Conservation (phyloP, 2,888 invertebrate genomes). For the Trisateles emortualis region DNA sequence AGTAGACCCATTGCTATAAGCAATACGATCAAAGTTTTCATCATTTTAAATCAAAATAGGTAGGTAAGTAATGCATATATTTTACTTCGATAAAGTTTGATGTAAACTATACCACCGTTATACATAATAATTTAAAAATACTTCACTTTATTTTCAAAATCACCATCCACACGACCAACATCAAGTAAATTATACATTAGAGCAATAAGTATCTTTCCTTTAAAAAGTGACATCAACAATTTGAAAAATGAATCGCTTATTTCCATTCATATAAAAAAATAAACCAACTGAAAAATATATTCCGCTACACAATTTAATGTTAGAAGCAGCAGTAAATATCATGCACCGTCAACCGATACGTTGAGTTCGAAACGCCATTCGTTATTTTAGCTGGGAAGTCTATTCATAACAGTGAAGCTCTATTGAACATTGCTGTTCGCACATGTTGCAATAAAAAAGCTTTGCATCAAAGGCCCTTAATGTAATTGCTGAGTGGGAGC, state of each 20-base stretch:
- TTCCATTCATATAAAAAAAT: constrained; percentile 1
- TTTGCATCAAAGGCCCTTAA: constrained; percentile 60
- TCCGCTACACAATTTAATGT: constrained; percentile 22
- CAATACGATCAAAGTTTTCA: too few species aligned
- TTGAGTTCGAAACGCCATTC: constrained; percentile 24
- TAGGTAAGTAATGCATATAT: too few species aligned
- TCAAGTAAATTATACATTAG: too few species aligned
- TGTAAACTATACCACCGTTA: too few species aligned
- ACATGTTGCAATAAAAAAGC: constrained; percentile 54
- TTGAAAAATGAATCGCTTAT: not conserved
- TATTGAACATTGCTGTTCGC: constrained; percentile 49
- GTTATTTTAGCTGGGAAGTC: constrained; percentile 34
- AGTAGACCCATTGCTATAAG: too few species aligned
- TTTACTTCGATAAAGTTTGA: too few species aligned
- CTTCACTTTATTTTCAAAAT: too few species aligned
- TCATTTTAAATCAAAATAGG: too few species aligned
- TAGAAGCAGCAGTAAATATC: constrained; percentile 15
- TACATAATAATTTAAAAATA: too few species aligned
- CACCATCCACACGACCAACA: too few species aligned
- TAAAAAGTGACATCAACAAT: too few species aligned
- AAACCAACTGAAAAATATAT: constrained; percentile 13
- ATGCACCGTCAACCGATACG: constrained; percentile 14
- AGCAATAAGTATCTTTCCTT: too few species aligned
- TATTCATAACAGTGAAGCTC: constrained; percentile 47
- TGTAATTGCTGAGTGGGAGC: constrained; percentile 61